A percentile compares a stretch with the other conserved stretches of the same genome.
These are phyloP conservation scores for Heliocidaris tuberculata DNA, from an alignment of 35 echinoderm and acorn worm genomes.

Conservation along the genomic window DNA sequence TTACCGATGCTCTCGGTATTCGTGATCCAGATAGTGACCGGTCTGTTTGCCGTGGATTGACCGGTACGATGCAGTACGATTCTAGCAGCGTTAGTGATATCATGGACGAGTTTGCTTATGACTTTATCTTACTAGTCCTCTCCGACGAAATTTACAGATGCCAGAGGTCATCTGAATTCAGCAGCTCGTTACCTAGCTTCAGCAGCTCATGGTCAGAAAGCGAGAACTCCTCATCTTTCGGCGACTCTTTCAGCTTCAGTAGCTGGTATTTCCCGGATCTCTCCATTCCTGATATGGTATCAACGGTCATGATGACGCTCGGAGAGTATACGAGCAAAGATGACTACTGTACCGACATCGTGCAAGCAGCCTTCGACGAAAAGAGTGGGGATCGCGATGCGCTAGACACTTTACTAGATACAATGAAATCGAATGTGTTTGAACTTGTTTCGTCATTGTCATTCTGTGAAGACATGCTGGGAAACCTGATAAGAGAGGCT, in stretches of 20 bases:
- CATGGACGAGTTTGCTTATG: not conserved
- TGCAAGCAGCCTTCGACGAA: not conserved
- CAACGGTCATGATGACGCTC: not conserved
- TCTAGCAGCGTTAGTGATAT: slow-evolving; percentile 12
- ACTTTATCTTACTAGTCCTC: not conserved
- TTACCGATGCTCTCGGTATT: not conserved
- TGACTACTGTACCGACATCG: not conserved
- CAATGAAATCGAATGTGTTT: slow-evolving; percentile 27
- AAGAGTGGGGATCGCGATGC: not conserved
- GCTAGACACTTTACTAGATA: not conserved
- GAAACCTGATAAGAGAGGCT: not conserved
- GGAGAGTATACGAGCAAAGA: slow-evolving; percentile 9
- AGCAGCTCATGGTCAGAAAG: not conserved
- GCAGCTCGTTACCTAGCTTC: not conserved
- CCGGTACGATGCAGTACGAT: slow-evolving; percentile 35
- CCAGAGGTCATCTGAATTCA: not conserved
- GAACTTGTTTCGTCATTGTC: not conserved
- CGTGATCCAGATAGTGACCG: not conserved
- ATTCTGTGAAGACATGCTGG: slow-evolving; percentile 16
- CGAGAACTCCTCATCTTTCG: not conserved
- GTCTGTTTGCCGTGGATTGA: not conserved
- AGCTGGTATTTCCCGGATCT: not conserved
- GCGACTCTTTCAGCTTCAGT: slow-evolving; percentile 3
- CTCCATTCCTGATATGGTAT: not conserved
- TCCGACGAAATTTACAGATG: slow-evolving; percentile 7